These are phyloP conservation scores for Syngnathus typhle DNA, from an alignment of 2,113 vertebrate species.

Conservation along the genomic window DNA sequence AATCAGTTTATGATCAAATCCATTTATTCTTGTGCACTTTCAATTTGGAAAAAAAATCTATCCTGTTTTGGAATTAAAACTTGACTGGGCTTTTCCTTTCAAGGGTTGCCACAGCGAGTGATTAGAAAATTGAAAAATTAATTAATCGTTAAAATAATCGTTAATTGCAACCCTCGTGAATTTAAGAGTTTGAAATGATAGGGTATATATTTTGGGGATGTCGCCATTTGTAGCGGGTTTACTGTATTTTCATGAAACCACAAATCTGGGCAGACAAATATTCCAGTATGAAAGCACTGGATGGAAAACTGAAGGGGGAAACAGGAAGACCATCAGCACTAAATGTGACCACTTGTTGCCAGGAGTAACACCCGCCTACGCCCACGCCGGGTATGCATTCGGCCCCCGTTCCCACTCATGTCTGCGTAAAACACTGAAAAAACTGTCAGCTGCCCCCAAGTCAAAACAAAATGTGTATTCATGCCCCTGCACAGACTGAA, in stretches of 20 bases:
- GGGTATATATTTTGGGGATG: not conserved
- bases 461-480: slow-evolving; percentile 59
- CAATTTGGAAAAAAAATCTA: no score
- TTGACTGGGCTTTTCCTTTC: no score
- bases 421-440: slow-evolving; percentile 26
- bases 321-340: slow-evolving; percentile 44
- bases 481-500: slow-evolving; percentile 42
- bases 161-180: no score
- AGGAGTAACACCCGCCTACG: slow-evolving; percentile 47
- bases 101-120: no score
- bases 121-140: no score
- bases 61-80: no score
- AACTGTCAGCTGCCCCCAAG: slow-evolving; percentile 16
- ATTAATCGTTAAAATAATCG: no score
- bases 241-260: slow-evolving; percentile 40
- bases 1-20: no score
- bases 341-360: slow-evolving; percentile 35
- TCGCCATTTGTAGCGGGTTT: not conserved
- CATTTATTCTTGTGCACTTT: no score
- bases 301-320: slow-evolving; percentile 41
- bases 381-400: slow-evolving; percentile 48
- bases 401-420: slow-evolving; percentile 17
- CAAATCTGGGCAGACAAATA: slow-evolving; percentile 35
- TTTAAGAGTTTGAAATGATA: no score
- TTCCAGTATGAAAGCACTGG: slow-evolving; percentile 44